Evolutionary conservation across 2,888 invertebrate species (phyloP).

Genomic region (Chymomyza fuscimana): DNA sequence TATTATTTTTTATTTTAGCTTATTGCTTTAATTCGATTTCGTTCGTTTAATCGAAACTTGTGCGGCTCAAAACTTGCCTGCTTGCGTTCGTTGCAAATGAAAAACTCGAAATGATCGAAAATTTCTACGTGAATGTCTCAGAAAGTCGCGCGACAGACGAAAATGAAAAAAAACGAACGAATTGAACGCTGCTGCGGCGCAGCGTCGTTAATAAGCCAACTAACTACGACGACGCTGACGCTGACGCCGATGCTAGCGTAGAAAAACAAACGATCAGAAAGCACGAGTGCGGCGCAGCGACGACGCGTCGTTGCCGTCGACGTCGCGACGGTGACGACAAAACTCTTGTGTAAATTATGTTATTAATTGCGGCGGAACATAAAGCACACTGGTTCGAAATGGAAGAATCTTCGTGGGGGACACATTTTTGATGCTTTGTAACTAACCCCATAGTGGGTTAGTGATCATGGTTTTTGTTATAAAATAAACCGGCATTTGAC

Average conservation of each 20-base stretch:
- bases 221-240: background rate
- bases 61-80: slow-evolving; percentile 41
- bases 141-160: slow-evolving; percentile 51
- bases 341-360: slow-evolving; percentile 63
- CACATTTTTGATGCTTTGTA: background rate
- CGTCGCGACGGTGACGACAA: slow-evolving; percentile 41
- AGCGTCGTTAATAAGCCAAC: slow-evolving; percentile 8
- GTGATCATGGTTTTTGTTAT: too few relatives aligned
- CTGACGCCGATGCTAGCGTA: background rate
- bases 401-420: background rate
- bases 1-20: background rate
- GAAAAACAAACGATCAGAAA: background rate
- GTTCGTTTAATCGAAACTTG: slow-evolving; percentile 36
- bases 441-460: too few relatives aligned
- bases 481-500: too few relatives aligned
- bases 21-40: slow-evolving; percentile 44
- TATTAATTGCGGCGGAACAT: slow-evolving; percentile 45
- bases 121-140: slow-evolving; percentile 77
- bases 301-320: slow-evolving; percentile 3
- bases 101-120: slow-evolving; percentile 79
- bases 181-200: slow-evolving; percentile 10
- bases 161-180: slow-evolving; percentile 32
- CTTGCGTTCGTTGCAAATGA: slow-evolving; percentile 78
- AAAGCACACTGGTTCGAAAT: background rate
- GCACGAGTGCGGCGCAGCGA: background rate